phyloP scores from a whole-genome alignment of 1,140 invertebrate genomes.

The Diabrotica virgifera region DNA sequence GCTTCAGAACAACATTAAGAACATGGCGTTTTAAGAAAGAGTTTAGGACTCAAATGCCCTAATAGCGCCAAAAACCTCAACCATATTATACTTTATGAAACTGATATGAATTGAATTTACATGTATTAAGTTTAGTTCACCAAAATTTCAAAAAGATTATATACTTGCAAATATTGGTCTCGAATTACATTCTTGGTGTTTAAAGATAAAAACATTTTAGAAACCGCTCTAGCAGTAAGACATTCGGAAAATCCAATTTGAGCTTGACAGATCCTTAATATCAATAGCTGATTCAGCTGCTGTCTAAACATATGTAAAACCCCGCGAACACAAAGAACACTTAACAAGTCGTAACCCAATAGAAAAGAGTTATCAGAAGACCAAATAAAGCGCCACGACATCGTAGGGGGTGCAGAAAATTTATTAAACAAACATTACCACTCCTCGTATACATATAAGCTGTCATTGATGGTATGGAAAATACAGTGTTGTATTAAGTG shows the following conservation, averaged over 20 bases:
- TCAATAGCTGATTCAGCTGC: neutral
- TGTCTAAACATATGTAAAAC: slow-evolving; percentile 12
- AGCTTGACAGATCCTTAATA: neutral
- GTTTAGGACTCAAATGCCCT: no score
- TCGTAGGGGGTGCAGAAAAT: slow-evolving; percentile 23
- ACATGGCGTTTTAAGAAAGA: no score
- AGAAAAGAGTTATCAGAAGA: slow-evolving; percentile 16
- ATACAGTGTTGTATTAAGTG: no score
- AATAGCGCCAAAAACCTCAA: no score
- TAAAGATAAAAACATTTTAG: neutral
- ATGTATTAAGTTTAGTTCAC: no score
- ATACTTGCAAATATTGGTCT: no score
- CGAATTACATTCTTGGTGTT: no score
- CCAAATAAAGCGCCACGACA: slow-evolving; percentile 19
- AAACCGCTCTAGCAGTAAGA: neutral
- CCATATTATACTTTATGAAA: no score
- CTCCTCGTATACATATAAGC: neutral
- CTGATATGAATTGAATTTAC: no score
- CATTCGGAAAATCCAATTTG: neutral
- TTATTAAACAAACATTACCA: slow-evolving; percentile 27
- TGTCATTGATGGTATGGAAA: neutral
- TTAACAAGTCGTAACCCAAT: slow-evolving; percentile 20
- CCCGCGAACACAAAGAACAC: slow-evolving; percentile 12
- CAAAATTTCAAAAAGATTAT: no score
- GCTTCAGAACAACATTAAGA: no score